Evolutionary conservation across 2,113 vertebrate species (phyloP).

Genomic region (Dromaius novaehollandiae): DNA sequence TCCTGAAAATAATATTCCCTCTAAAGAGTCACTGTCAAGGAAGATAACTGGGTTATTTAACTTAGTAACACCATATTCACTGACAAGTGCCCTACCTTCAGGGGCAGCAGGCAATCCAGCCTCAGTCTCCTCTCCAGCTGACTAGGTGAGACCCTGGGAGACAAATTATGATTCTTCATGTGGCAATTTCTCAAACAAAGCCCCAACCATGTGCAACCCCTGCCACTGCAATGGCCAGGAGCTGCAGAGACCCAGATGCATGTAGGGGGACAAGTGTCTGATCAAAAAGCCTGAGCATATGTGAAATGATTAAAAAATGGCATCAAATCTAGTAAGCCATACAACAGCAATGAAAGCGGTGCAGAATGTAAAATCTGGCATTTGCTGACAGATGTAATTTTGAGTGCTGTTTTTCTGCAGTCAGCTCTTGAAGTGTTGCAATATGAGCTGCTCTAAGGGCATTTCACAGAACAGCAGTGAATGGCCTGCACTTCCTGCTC

Average conservation of each 20-base stretch:
- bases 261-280: fast-evolving
- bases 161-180: fast-evolving
- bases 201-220: fast-evolving
- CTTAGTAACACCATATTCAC: not conserved
- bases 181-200: not conserved
- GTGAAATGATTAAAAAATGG: not conserved
- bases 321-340: not conserved
- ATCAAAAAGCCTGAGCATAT: not conserved
- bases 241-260: not conserved
- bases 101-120: not conserved
- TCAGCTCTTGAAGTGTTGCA: not conserved
- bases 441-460: not conserved
- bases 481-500: not conserved
- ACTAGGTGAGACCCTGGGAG: not conserved
- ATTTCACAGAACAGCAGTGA: fast-evolving
- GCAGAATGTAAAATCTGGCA: not conserved
- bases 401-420: not conserved
- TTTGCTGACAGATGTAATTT: not conserved
- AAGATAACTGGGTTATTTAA: not conserved
- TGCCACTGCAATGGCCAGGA: fast-evolving
- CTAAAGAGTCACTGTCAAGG: not conserved
- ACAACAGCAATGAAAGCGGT: not conserved
- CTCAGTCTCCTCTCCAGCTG: not conserved
- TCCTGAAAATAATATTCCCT: not conserved
- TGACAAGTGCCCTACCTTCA: not conserved